Base-by-base conservation (phyloP, 2,888 invertebrate genomes). In the Sialis fuliginosa region DNA sequence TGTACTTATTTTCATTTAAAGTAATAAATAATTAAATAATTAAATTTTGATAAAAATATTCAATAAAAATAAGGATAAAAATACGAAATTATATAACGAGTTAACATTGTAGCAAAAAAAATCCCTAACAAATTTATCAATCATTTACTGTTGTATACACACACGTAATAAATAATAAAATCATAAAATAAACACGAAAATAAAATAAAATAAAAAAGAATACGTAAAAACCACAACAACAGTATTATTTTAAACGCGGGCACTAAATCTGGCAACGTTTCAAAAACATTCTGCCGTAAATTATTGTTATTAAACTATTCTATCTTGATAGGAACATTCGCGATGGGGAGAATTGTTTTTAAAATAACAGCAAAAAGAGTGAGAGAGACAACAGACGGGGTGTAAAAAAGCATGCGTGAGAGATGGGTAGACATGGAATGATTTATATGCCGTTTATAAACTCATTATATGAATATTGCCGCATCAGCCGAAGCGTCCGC, bases 391-490 rank as follows among this genome's bases (percentile, higher is more conserved):
- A 37, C n/a, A 13, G 10, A 41, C 13, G 22, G 22, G 41, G 30
- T 13, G 41, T 13, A 41, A 35, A 35, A 35, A 35, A 42, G 12
- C 30, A 10, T n/a, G 22, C 12, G n/a, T 12, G 13, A 34, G 34
- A 6, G 34, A 34, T 33, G 34, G 22, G 10, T 39, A 31, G 37
- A 39, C 45, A 39, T 32, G 39, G 39, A 13, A 63, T 65, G 67
- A 67, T 67, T 66, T 66, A 66, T 66, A 61, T 60, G 56, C 61
- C 65, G 61, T 65, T 67, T 67, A 67, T 67, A 66, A 66, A 65
- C 65, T 65, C 66, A 66, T 67, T 66, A 66, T 65, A 49, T 50
- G 48, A 43, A 45, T 45, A 45, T 45, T 45, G 45, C 45, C 45
- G 45, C 45, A 35, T 30, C 37, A 45, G 13, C 22, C 22, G 32